Base-by-base conservation (phyloP, 35 echinoderm and acorn worm genomes). In the Holothuria glaberrima region DNA sequence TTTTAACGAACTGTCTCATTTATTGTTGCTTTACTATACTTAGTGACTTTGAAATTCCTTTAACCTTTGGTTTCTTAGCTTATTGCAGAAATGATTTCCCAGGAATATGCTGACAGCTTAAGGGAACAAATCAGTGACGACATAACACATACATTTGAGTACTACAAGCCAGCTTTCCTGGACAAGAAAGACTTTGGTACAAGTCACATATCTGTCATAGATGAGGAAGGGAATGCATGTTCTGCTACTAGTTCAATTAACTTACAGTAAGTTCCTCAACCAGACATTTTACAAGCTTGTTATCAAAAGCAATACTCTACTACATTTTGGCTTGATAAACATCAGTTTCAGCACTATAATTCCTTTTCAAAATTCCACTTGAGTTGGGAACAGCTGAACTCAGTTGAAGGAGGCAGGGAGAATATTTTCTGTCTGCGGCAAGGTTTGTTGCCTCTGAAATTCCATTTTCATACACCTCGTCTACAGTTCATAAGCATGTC, bases 201-300 rank as follows among this genome's bases (percentile, higher is more conserved):
- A 31, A 27, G 82, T 0, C 94, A 97, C 59, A 44, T 91, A 18
- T 93, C 87, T 27, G 59, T 91, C 30, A 65, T 97, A 38, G 94
- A 97, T 64, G 68, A 68, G 22, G 16, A 94, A 65, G 94, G 94
- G 7, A 97, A 91, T 74, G 94, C 94, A 0, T 91, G 83, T n/a
- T 56, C 94, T 44, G 78, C 88, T 24, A 97, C 94, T 22, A 82
- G 88, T 48, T 93, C 94, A 5, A 83, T 93, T 9, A 97, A 97
- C 65, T 44, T 69, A 17, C 68, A 61, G 94, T 97, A 85, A 93
- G 94, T 78, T 7, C 2, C 12, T 29, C 59, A 65, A 2, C 20
- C 20, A n/a, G 62, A 65, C 62, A 4, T 29, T 4, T 41, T 41
- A 7, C 2, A 41, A 7, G 36, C 2, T n/a, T n/a, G n/a, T n/a